Base-by-base conservation (phyloP, 2,113 vertebrate genomes). In the Condylura cristata region DNA sequence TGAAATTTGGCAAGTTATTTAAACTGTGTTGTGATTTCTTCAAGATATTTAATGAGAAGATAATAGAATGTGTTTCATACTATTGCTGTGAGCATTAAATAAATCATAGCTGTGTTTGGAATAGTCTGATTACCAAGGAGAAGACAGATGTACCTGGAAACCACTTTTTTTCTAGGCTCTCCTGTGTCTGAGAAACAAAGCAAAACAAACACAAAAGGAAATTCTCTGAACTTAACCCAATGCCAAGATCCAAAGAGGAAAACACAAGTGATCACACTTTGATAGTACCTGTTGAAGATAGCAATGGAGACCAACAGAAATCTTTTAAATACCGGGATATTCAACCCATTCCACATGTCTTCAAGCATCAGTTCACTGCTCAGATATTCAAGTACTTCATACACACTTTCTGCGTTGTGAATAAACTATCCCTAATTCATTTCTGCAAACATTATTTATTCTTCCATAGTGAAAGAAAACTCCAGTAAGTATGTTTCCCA, bases 381-480 rank as follows among this genome's bases (percentile, higher is more conserved):
- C 34, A 70, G n/a, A 34, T 66, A 11, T 78, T 41, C 28, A 13
- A 13, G 18, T 70, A 85, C 8, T 32, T 87, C 13, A 68, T 30
- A 37, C 32, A n/a, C 17, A 89, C 18, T 26, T 85, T 81, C 22
- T 37, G 3, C 6, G 51, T 6, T 94, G n/a, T 60, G 10, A 80
- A 41, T 74, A 86, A 41, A 28, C 11, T 78, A 4, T 39, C 58
- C 24, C 28, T 22, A 85, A 88, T 48, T 41, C 28, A 82, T n/a
- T 84, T 90, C 58, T 79, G 18, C 34, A 90, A 74, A 81, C 80
- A 72, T 28, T 53, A 48, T 44, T 34, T 63, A 10, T 72, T 90
- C 39, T 91, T 96, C 53, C 53, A 46, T 63, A 89, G 48, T 30
- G 32, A 79, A 81, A 82, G 39, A 39, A 95, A 74, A 20, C 28